Evolutionary conservation across 2,113 vertebrate genomes (phyloP).

Genomic region (Clinocottus analis): DNA sequence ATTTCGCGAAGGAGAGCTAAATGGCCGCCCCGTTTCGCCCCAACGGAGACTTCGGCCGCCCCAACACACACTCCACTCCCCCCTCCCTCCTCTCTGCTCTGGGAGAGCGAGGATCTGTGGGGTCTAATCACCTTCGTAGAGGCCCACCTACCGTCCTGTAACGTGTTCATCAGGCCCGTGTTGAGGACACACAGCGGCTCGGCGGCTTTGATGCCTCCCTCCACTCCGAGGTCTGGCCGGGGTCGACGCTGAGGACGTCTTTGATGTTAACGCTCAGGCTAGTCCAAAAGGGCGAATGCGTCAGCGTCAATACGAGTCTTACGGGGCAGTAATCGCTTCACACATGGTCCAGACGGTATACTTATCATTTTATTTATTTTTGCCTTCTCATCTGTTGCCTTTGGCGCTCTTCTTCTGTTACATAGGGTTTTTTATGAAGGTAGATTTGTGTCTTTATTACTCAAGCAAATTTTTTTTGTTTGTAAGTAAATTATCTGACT

Average conservation of each 20-base stretch:
- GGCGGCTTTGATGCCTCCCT: conserved; percentile 64
- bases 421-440: no score
- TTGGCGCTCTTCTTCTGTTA: no score
- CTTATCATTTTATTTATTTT: neutral
- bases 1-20: conserved; percentile 63
- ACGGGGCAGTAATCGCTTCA: conserved; percentile 44
- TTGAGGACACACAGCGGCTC: conserved; percentile 46
- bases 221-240: conserved; percentile 57
- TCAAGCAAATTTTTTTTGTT: no score
- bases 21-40: conserved; percentile 57
- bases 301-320: conserved; percentile 46
- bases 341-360: conserved; percentile 28
- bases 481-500: no score
- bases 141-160: conserved; percentile 49
- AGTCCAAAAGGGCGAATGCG: conserved; percentile 51
- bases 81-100: conserved; percentile 24
- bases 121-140: conserved; percentile 64
- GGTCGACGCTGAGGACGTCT: conserved; percentile 64
- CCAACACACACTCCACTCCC: no score
- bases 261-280: conserved; percentile 70
- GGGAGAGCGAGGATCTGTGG: conserved; percentile 34
- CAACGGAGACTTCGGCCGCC: conserved; percentile 21
- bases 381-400: neutral
- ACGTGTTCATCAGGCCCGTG: conserved; percentile 70
- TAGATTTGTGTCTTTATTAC: no score